Evolutionary conservation across 2,797 vertebrate species (phyloP).

Genomic region (Myotis findleyi): DNA sequence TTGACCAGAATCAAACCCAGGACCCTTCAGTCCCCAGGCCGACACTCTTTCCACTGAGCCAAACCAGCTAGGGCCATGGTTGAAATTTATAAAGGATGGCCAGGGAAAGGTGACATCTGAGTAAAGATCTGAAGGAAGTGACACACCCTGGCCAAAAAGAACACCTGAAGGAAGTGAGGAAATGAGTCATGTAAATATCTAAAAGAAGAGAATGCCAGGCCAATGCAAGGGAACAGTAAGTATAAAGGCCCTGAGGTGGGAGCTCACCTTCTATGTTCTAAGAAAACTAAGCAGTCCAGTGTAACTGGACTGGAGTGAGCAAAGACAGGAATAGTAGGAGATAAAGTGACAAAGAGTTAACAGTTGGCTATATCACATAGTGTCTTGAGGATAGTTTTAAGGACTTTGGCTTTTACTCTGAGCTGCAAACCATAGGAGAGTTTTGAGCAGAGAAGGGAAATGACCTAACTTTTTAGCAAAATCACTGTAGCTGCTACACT

Average conservation of each 20-base stretch:
- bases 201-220: background rate
- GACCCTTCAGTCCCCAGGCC: too few relatives aligned
- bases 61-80: background rate
- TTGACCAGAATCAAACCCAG: too few relatives aligned
- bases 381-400: background rate
- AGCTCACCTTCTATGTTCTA: background rate
- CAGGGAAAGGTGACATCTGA: background rate
- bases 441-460: background rate
- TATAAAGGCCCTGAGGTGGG: background rate
- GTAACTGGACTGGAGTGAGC: background rate
- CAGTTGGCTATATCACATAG: background rate
- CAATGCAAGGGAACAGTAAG: background rate
- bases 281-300: background rate
- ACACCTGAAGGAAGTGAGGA: background rate
- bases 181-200: background rate
- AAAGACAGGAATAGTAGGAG: background rate
- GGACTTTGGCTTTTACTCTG: background rate
- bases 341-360: background rate
- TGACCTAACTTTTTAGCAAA: background rate
- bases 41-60: too few relatives aligned
- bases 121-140: constrained; percentile 4
- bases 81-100: constrained; percentile 12
- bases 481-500: background rate
- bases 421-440: background rate
- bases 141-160: background rate